Evolutionary conservation across 1,140 invertebrate species (phyloP).

Genomic region (Tribolium castaneum): DNA sequence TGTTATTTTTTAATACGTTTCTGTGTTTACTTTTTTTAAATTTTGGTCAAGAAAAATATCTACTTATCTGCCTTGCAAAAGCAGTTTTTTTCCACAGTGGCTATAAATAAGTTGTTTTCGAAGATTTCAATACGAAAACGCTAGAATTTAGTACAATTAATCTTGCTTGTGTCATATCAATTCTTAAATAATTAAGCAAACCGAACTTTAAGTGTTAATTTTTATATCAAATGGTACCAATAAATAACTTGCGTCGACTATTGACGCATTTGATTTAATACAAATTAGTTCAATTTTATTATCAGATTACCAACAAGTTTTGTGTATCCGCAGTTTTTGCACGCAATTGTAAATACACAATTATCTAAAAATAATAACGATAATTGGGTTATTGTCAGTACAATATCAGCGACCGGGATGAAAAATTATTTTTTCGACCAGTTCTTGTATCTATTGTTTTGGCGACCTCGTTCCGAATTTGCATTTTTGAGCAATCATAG

Average conservation of each 20-base stretch:
- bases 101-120: background rate
- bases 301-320: background rate
- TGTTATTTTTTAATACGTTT: no score
- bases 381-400: slow-evolving; percentile 1
- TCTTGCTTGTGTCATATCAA: background rate
- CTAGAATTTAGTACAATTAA: background rate
- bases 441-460: background rate
- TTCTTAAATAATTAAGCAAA: slow-evolving; percentile 3
- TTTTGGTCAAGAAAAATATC: no score
- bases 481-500: background rate
- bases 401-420: background rate
- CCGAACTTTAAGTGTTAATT: background rate
- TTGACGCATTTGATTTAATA: slow-evolving; percentile 4
- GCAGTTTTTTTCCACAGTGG: background rate
- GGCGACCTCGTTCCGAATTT: slow-evolving; percentile 11
- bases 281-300: slow-evolving; percentile 1
- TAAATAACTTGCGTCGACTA: slow-evolving; percentile 6
- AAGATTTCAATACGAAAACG: background rate
- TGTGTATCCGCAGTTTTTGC: background rate
- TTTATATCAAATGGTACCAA: slow-evolving; percentile 26
- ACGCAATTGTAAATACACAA: background rate
- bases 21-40: no score
- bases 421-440: background rate
- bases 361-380: slow-evolving; percentile 8
- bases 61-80: background rate